phyloP scores from a whole-genome alignment of 2,888 invertebrate genomes.

The Drosophila longiperda region DNA sequence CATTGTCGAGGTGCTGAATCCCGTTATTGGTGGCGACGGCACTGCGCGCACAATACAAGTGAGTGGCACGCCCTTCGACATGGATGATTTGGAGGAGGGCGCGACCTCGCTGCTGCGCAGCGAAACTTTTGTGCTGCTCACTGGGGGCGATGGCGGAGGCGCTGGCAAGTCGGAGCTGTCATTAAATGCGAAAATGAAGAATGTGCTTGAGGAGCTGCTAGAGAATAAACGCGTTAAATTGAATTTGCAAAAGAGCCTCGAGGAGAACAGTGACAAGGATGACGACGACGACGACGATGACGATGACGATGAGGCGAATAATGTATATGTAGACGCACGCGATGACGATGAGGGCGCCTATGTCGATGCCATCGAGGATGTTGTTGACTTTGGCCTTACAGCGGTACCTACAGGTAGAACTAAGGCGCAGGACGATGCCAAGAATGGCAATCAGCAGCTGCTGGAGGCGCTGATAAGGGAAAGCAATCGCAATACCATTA shows the following conservation, averaged over 20 bases:
- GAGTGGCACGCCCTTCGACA: constrained; percentile 77
- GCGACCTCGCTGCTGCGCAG: constrained; percentile 73
- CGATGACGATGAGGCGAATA: constrained; percentile 60
- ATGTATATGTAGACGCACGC: constrained; percentile 65
- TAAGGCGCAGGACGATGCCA: constrained; percentile 61
- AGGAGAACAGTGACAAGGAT: constrained; percentile 76
- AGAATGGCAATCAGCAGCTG: constrained; percentile 82
- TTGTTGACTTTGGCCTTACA: constrained; percentile 68
- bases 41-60: constrained; percentile 83
- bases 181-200: constrained; percentile 85
- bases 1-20: constrained; percentile 85
- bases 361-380: constrained; percentile 71
- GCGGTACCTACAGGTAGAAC: constrained; percentile 26
- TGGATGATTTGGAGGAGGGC: constrained; percentile 58
- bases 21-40: constrained; percentile 84
- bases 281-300: constrained; percentile 49
- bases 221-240: constrained; percentile 85
- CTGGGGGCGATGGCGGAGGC: constrained; percentile 8
- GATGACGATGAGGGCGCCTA: constrained; percentile 72
- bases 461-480: constrained; percentile 79
- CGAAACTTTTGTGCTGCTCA: constrained; percentile 79
- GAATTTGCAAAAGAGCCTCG: constrained; percentile 85
- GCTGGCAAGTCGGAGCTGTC: constrained; percentile 78
- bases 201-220: constrained; percentile 84
- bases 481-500: constrained; percentile 80